phyloP scores from a whole-genome alignment of 2,113 vertebrate genomes.

The Procapra przewalskii region DNA sequence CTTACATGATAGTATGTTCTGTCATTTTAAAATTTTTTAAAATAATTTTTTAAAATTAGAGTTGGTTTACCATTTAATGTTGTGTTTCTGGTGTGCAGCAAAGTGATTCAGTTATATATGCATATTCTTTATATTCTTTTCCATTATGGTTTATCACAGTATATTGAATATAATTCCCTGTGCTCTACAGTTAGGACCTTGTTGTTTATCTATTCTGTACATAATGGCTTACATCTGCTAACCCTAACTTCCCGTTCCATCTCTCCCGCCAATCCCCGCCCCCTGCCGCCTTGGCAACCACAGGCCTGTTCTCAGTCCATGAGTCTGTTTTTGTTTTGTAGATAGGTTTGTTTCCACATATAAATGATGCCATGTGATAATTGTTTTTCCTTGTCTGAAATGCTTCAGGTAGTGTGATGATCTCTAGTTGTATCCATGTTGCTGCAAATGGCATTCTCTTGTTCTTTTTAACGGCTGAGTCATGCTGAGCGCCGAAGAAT shows the following conservation, averaged over 20 bases:
- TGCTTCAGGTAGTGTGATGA: not conserved
- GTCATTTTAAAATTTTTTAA: not conserved
- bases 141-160: not conserved
- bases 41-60: not conserved
- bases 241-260: not conserved
- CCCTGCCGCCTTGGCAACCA: rapidly evolving
- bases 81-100: not conserved
- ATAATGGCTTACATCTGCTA: not conserved
- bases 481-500: too few species aligned
- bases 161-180: not conserved
- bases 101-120: not conserved
- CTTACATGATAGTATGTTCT: too few species aligned
- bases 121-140: not conserved
- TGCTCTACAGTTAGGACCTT: not conserved
- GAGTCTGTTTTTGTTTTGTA: not conserved
- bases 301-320: not conserved
- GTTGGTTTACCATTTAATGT: not conserved
- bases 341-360: not conserved
- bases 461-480: not conserved
- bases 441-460: not conserved
- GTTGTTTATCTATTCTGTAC: not conserved
- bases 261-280: not conserved
- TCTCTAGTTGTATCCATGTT: not conserved
- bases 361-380: not conserved
- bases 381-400: not conserved